Percentiles rank a stretch among this genome's conserved stretches.
Evolutionary conservation across 2,888 invertebrate species (phyloP).

Genomic region (Rhopalosiphum nymphaeae): DNA sequence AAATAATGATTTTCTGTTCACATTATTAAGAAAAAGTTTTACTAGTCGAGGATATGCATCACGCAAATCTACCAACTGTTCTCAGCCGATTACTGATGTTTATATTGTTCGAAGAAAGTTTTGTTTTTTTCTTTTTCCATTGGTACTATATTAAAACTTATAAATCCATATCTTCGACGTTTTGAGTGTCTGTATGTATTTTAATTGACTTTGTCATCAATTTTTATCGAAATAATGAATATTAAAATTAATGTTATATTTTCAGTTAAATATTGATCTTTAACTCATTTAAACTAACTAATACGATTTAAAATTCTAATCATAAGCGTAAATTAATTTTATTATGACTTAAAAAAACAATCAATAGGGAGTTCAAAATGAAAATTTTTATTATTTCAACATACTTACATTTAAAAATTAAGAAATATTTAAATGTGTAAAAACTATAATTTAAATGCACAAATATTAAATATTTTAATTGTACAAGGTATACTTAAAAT

Average conservation of each 20-base stretch:
- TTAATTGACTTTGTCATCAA: constrained; percentile 24
- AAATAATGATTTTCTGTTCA: not conserved
- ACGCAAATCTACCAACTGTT: not conserved
- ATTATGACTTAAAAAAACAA: not conserved
- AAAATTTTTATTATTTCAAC: not conserved
- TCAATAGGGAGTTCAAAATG: not conserved
- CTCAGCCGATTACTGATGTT: not conserved
- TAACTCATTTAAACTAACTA: not conserved
- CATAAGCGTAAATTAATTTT: not conserved
- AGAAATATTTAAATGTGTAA: not conserved
- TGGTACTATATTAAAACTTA: not conserved
- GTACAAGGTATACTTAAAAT: not conserved
- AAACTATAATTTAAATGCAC: not conserved
- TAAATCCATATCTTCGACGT: not conserved
- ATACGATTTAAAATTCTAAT: not conserved
- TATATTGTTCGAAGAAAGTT: not conserved
- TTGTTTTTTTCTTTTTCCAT: constrained; percentile 28
- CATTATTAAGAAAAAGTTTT: constrained; percentile 14
- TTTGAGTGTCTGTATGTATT: not conserved
- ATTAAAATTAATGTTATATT: not conserved
- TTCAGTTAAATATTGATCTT: not conserved
- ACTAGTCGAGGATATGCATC: not conserved
- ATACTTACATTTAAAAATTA: not conserved
- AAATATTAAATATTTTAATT: not conserved
- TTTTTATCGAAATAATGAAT: not conserved